These are phyloP conservation scores for Sphaeridia pumilis DNA, from an alignment of 2,888 invertebrate species.

Conservation along the genomic window DNA sequence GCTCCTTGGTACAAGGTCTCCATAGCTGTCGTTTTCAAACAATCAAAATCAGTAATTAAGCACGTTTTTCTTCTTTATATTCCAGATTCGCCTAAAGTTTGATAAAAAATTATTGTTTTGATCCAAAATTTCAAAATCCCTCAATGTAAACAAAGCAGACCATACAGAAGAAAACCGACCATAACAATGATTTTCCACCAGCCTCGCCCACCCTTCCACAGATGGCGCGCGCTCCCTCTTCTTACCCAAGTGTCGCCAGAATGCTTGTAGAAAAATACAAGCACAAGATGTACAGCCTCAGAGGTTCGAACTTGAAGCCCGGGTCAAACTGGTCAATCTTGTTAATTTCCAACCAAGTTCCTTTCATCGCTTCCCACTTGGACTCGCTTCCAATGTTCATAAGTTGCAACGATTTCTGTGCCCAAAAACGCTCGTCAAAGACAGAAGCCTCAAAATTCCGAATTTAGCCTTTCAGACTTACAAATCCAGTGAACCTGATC, in stretches of 20 bases:
- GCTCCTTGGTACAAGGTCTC: conserved; percentile 20
- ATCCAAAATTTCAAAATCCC: background rate
- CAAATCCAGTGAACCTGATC: background rate
- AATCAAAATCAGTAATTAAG: background rate
- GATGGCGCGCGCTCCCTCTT: background rate
- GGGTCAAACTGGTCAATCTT: conserved; percentile 17
- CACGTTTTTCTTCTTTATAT: no score
- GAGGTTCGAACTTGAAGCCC: conserved; percentile 14
- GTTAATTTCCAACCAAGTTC: conserved; percentile 18
- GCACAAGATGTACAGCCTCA: conserved; percentile 24
- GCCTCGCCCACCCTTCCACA: background rate
- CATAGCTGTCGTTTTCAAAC: no score
- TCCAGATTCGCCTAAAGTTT: no score
- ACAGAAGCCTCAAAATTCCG: background rate
- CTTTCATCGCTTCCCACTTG: background rate
- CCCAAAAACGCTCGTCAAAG: background rate
- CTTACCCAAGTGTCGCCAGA: conserved; percentile 30
- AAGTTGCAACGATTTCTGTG: background rate
- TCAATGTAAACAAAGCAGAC: background rate
- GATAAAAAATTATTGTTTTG: no score
- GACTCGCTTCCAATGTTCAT: conserved; percentile 13
- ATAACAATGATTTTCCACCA: background rate
- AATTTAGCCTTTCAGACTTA: no score
- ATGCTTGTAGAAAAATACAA: conserved; percentile 20
- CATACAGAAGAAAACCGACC: no score